Evolutionary conservation across 2,888 invertebrate genomes (phyloP).

Genomic region (Cantharis nigra): DNA sequence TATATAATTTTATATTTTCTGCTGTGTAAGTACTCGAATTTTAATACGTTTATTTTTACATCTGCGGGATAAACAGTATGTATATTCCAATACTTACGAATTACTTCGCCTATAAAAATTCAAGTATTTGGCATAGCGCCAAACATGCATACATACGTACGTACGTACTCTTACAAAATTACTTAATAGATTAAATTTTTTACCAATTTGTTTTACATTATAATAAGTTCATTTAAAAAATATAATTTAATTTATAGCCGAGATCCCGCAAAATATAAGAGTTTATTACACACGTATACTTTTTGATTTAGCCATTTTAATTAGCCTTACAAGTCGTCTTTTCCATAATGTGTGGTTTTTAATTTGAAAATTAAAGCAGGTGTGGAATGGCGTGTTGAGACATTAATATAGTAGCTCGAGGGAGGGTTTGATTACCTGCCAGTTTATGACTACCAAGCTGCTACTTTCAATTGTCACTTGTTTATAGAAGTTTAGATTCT

Average conservation of each 20-base stretch:
- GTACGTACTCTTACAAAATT: neutral
- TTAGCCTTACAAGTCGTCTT: neutral
- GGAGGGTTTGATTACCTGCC: slow-evolving; percentile 50
- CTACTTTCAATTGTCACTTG: slow-evolving; percentile 31
- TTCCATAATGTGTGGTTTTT: slow-evolving; percentile 11
- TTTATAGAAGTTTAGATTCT: slow-evolving; percentile 1
- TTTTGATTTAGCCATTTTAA: neutral
- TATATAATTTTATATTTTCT: neutral
- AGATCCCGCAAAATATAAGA: neutral
- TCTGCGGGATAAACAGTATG: neutral
- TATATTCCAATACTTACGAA: neutral
- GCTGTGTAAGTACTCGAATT: neutral
- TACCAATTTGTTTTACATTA: neutral
- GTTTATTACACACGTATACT: neutral
- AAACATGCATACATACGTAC: neutral
- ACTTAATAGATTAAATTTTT: neutral
- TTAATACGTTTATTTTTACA: neutral
- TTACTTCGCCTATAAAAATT: neutral
- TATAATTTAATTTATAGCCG: neutral
- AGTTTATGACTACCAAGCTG: slow-evolving; percentile 42
- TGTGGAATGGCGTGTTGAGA: slow-evolving; percentile 50
- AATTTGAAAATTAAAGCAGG: slow-evolving; percentile 47
- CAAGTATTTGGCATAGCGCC: neutral
- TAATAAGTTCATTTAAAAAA: neutral
- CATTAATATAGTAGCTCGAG: slow-evolving; percentile 48